Percentiles rank a stretch among this genome's conserved stretches.
These are phyloP conservation scores for Heliconius hortense DNA, from an alignment of 2,888 invertebrate genomes.

Conservation along the genomic window DNA sequence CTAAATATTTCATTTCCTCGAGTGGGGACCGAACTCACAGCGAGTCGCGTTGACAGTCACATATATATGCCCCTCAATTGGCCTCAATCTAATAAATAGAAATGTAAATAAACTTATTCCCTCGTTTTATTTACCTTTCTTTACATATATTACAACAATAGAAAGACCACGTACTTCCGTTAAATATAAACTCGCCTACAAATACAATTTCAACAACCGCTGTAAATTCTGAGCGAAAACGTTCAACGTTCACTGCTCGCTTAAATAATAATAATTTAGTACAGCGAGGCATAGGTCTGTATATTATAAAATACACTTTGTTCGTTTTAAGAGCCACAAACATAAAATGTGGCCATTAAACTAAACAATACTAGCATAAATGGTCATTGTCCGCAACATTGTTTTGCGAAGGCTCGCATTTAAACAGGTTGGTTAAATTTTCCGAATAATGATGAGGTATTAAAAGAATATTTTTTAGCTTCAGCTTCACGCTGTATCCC, in stretches of 20 bases:
- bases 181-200: constrained; percentile 29
- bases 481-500: no score
- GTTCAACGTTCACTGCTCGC: constrained; percentile 41
- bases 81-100: no score
- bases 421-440: constrained; percentile 45
- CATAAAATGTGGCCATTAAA: constrained; percentile 51
- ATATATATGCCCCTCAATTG: no score
- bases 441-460: constrained; percentile 47
- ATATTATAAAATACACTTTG: constrained; percentile 46
- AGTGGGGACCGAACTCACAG: no score
- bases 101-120: neutral
- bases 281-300: constrained; percentile 40
- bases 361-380: constrained; percentile 51
- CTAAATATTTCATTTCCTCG: no score
- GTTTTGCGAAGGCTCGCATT: constrained; percentile 43
- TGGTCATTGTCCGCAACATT: constrained; percentile 50
- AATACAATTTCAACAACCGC: constrained; percentile 35
- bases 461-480: constrained; percentile 36
- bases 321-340: constrained; percentile 48
- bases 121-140: constrained; percentile 22
- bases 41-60: no score
- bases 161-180: constrained; percentile 25
- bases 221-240: constrained; percentile 40
- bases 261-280: constrained; percentile 44
- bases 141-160: constrained; percentile 22